Percentiles rank a stretch among this genome's conserved stretches.
These are phyloP conservation scores for Peucedramus taeniatus DNA, from an alignment of 2,113 vertebrate genomes.

Conservation along the genomic window DNA sequence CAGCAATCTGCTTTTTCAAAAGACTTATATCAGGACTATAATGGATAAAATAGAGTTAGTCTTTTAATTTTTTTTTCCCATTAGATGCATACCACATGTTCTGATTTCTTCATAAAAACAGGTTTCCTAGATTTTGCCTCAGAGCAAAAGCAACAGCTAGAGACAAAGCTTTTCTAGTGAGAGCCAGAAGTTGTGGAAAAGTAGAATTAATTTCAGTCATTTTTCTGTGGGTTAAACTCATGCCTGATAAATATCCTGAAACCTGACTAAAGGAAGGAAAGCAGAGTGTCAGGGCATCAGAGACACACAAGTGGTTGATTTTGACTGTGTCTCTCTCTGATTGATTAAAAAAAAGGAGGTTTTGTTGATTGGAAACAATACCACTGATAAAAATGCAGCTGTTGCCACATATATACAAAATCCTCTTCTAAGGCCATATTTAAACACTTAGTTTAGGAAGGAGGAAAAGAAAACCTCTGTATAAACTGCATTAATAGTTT, in stretches of 20 bases:
- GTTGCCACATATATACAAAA: neutral
- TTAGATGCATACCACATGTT: neutral
- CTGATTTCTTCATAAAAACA: neutral
- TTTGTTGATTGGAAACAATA: neutral
- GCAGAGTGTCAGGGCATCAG: neutral
- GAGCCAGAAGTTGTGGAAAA: neutral
- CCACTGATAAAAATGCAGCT: neutral
- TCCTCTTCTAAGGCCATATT: neutral
- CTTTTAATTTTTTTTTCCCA: fast-evolving
- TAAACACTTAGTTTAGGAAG: neutral
- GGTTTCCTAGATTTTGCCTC: neutral
- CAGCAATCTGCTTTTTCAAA: neutral
- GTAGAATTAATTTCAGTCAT: neutral
- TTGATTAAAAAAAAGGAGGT: neutral
- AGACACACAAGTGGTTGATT: neutral
- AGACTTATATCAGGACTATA: neutral
- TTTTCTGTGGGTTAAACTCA: neutral
- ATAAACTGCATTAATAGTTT: neutral
- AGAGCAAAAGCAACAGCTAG: neutral
- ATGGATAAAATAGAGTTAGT: neutral
- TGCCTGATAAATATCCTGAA: neutral
- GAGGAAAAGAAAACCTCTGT: neutral
- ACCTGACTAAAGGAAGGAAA: neutral
- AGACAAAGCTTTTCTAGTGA: neutral
- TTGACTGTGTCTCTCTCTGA: neutral